Evolutionary conservation across 2,113 vertebrate species (phyloP).

Genomic region (Candoia aspera): DNA sequence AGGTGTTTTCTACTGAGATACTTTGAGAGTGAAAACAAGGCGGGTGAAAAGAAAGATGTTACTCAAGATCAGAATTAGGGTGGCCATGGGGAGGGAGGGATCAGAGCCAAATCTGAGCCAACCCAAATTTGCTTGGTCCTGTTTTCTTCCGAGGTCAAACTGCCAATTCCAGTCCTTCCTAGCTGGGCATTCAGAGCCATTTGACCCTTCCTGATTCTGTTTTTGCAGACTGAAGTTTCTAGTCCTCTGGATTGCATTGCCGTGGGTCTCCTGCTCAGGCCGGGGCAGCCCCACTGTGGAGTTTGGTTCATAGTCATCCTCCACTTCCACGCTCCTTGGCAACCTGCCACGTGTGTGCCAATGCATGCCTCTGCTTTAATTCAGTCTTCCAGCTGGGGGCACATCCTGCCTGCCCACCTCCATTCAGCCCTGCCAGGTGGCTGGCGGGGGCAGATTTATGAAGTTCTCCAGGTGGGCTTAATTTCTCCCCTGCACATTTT

Average conservation of each 20-base stretch:
- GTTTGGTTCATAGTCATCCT: background rate
- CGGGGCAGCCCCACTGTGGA: background rate
- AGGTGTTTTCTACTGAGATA: too few species aligned
- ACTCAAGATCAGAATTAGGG: too few species aligned
- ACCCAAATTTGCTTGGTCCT: too few species aligned
- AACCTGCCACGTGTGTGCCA: background rate
- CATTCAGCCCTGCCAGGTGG: background rate
- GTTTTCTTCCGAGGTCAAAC: too few species aligned
- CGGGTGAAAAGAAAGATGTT: too few species aligned
- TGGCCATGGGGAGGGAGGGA: too few species aligned
- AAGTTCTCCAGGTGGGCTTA: background rate
- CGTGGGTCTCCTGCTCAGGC: background rate
- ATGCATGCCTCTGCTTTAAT: accelerated
- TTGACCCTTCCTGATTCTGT: background rate
- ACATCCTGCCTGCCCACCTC: background rate
- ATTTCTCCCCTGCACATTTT: background rate
- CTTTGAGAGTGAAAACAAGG: too few species aligned
- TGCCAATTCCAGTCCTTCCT: too few species aligned
- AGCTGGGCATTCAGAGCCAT: too few species aligned
- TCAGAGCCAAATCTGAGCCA: too few species aligned
- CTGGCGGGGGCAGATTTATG: background rate
- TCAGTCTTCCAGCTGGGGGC: background rate
- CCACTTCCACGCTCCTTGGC: background rate
- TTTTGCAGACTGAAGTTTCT: background rate
- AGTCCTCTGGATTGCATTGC: background rate